A percentile compares a stretch with the other conserved stretches of the same genome.
phyloP scores from a whole-genome alignment of 2,888 invertebrate species.

The Tetranychus truncatus region DNA sequence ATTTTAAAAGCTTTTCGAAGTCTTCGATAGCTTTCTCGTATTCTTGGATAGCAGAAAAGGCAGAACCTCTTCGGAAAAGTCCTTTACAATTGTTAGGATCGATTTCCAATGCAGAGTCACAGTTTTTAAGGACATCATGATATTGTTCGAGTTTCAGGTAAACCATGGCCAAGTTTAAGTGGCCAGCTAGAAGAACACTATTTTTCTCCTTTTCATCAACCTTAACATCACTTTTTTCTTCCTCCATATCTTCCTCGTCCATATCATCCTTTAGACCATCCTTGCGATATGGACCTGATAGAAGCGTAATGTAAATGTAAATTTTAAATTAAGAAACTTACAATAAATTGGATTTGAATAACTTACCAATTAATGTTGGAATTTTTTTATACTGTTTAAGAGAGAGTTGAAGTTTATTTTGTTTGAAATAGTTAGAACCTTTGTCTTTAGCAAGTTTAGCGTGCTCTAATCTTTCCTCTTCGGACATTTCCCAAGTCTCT shows the following conservation, averaged over 20 bases:
- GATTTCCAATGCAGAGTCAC: conserved; percentile 54
- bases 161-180: conserved; percentile 64
- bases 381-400: conserved; percentile 44
- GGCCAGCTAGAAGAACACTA: conserved; percentile 40
- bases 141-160: conserved; percentile 53
- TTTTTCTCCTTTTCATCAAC: not conserved
- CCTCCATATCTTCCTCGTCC: not conserved
- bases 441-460: conserved; percentile 67
- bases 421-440: conserved; percentile 73
- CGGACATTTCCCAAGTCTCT: conserved; percentile 62
- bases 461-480: conserved; percentile 57
- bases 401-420: conserved; percentile 25
- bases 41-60: conserved; percentile 53
- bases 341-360: not conserved
- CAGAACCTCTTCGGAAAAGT: conserved; percentile 62
- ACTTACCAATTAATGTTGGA: not conserved
- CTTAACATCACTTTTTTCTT: not conserved
- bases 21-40: conserved; percentile 54
- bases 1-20: conserved; percentile 52
- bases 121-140: conserved; percentile 52
- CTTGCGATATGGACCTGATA: conserved; percentile 2
- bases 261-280: not conserved
- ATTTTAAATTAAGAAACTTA: not conserved
- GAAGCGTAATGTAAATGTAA: too few relatives aligned
- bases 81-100: conserved; percentile 68